Percentiles rank a stretch among this genome's conserved stretches.
phyloP scores from a whole-genome alignment of 2,113 vertebrate species.

The Corythoichthys intestinalis region DNA sequence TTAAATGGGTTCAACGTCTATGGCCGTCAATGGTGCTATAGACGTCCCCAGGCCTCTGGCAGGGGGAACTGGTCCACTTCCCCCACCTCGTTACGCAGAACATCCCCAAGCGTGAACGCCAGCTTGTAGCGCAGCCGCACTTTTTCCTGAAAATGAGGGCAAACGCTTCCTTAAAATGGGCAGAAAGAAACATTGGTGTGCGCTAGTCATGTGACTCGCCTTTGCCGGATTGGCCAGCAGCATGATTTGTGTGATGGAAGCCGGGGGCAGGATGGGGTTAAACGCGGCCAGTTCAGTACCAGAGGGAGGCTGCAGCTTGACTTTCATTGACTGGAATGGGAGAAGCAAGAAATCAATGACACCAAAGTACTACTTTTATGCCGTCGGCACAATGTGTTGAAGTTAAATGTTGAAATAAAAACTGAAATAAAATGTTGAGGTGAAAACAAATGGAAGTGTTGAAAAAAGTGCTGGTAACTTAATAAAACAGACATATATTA shows the following conservation, averaged over 20 bases:
- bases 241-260: conserved; percentile 96
- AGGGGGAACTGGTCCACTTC: conserved; percentile 93
- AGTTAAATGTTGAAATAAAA: no score
- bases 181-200: not conserved
- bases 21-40: conserved; percentile 69
- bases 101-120: conserved; percentile 84
- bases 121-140: conserved; percentile 91
- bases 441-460: no score
- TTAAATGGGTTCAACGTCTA: no score
- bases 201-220: conserved; percentile 61
- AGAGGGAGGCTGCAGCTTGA: conserved; percentile 92
- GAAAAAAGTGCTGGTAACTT: no score
- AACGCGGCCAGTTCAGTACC: conserved; percentile 87
- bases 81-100: conserved; percentile 81
- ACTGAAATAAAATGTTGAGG: no score
- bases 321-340: conserved; percentile 71
- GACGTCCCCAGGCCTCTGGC: conserved; percentile 83
- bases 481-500: no score
- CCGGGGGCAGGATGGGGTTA: conserved; percentile 87
- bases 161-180: not conserved
- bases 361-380: not conserved
- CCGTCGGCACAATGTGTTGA: no score
- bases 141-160: conserved; percentile 79
- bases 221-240: conserved; percentile 87
- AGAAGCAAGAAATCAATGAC: not conserved